Percentiles rank a stretch among this genome's conserved stretches.
Evolutionary conservation across 1,140 invertebrate species (phyloP).

Genomic region (Neodiprion pinetum): DNA sequence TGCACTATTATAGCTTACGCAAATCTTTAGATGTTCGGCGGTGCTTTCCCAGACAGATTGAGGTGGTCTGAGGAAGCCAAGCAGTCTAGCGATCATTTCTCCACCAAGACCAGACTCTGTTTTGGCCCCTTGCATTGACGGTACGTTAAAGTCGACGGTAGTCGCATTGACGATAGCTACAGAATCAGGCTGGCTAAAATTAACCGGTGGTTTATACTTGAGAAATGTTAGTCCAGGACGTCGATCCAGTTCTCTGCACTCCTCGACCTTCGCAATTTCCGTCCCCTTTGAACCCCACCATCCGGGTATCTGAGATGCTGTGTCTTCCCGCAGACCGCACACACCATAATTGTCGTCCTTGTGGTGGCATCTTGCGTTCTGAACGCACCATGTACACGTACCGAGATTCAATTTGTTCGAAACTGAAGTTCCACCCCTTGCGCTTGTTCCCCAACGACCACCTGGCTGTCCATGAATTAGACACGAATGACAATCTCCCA

Average conservation of each 20-base stretch:
- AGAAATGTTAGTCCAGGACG: constrained; percentile 88
- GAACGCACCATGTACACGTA: constrained; percentile 92
- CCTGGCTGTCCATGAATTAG: constrained; percentile 72
- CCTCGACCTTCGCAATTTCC: constrained; percentile 76
- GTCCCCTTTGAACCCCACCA: constrained; percentile 90
- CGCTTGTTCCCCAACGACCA: constrained; percentile 58
- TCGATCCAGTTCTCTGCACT: constrained; percentile 81
- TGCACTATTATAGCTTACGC: constrained; percentile 75
- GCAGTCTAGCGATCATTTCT: constrained; percentile 75
- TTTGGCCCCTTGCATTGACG: constrained; percentile 66
- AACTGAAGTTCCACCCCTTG: constrained; percentile 65
- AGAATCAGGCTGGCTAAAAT: constrained; percentile 85
- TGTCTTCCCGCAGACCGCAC: constrained; percentile 77
- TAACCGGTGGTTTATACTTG: constrained; percentile 85
- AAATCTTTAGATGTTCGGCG: constrained; percentile 74
- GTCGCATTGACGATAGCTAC: constrained; percentile 86
- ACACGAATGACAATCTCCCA: constrained; percentile 90
- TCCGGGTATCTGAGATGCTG: constrained; percentile 77
- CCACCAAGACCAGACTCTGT: constrained; percentile 72
- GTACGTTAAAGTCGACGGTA: constrained; percentile 77
- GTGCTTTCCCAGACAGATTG: constrained; percentile 70
- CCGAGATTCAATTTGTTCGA: constrained; percentile 77
- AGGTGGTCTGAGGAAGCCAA: constrained; percentile 82
- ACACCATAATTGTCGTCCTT: constrained; percentile 85
- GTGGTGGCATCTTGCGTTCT: constrained; percentile 88